Base-by-base conservation (phyloP, 2,888 invertebrate species). In the Volucella inflata region DNA sequence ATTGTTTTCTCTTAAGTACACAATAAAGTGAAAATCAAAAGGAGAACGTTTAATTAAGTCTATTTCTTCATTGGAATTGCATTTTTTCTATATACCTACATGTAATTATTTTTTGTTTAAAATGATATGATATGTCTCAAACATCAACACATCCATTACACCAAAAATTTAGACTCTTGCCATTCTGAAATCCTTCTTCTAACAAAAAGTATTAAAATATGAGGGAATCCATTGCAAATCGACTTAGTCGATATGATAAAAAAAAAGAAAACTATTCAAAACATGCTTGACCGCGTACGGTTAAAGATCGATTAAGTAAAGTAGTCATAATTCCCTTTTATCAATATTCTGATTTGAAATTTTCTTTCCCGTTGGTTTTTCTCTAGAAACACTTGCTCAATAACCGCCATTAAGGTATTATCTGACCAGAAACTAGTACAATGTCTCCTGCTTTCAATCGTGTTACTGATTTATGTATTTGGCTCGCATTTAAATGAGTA, bases 61-160 rank as follows among this genome's bases (percentile, higher is more conserved):
- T 38, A 16, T 62, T 62, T 62, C 14, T 71, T n/a, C 14, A 48
- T 30, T 55, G 79, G 75, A 84, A 84, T 75, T 84, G 80, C 84
- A 84, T 79, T 67, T 79, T n/a, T n/a, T n/a, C n/a, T n/a, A n/a
- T n/a, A n/a, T n/a, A n/a, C 75, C 80, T 65, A 30, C 14, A 68
- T 64, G 62, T 16, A 50, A n/a, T 30, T 30, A 1, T 30, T 30
- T 30, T 30, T 30, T 30, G 2, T 2, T 1, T 21, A 21, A 0
- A 3, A 2, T 3, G 4, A 21, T 21, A 21, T 21, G 30, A 6
- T 30, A 30, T 30, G 4, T 30, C 30, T 3, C 6, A 30, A 30
- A 30, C 4, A 3, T 30, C 30, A 4, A 30, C 30, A 30, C 30
- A 30, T 30, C 30, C 30, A 30, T 30, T 30, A 30, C 30, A n/a